A percentile compares a stretch with the other conserved stretches of the same genome.
phyloP scores from a whole-genome alignment of 2,797 vertebrate genomes.

The Enteromius paludinosus region DNA sequence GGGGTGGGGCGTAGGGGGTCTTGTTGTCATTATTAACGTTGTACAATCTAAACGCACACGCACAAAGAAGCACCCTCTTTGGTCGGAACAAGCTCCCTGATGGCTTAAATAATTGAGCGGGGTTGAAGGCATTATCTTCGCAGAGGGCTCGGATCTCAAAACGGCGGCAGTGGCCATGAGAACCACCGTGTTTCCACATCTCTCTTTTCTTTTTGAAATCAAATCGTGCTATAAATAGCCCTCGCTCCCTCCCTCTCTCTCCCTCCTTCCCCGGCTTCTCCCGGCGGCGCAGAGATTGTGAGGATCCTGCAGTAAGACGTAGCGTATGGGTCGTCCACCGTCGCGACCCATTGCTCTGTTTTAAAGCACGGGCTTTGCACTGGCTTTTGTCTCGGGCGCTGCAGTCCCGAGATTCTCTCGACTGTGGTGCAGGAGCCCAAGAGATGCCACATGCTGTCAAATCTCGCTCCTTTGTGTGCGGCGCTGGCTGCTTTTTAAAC shows the following conservation, averaged over 20 bases:
- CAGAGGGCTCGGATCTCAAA: constrained; percentile 47
- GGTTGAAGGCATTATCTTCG: constrained; percentile 56
- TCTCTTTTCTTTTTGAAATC: constrained; percentile 80
- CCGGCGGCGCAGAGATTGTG: constrained; percentile 6
- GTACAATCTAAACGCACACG: constrained; percentile 22
- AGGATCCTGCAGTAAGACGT: constrained; percentile 36
- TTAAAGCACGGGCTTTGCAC: background rate
- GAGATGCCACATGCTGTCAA: constrained; percentile 44
- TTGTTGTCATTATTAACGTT: constrained; percentile 35
- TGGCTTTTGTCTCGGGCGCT: constrained; percentile 28
- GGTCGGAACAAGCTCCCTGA: constrained; percentile 35
- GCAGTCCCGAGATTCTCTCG: constrained; percentile 8
- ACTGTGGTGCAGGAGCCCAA: constrained; percentile 3
- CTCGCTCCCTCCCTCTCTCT: constrained; percentile 16
- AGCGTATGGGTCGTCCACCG: constrained; percentile 30
- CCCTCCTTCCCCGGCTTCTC: constrained; percentile 26
- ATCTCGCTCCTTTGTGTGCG: constrained; percentile 29
- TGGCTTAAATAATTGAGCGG: constrained; percentile 57
- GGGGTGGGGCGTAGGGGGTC: constrained; percentile 11
- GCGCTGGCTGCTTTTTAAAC: constrained; percentile 27
- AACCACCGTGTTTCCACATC: constrained; percentile 69
- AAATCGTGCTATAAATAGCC: constrained; percentile 77
- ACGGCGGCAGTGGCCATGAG: constrained; percentile 30
- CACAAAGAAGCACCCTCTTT: constrained; percentile 24
- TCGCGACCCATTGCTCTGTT: constrained; percentile 1